Evolutionary conservation across 2,888 invertebrate species (phyloP).

Genomic region (Lottia gigantea): DNA sequence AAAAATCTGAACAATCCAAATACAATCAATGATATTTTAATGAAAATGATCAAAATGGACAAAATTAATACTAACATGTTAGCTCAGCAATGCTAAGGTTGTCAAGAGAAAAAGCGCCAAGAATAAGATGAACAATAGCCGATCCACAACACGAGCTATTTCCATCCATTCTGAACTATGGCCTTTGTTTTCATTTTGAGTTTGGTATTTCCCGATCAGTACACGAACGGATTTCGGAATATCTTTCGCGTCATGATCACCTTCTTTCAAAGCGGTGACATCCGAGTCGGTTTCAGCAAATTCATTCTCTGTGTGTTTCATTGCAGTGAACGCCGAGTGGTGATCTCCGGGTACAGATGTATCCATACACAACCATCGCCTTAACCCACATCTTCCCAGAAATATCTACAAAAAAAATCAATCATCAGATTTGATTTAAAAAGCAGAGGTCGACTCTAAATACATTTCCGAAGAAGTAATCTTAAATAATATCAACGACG

Average conservation of each 20-base stretch:
- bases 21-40: not conserved
- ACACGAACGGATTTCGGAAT: conserved; percentile 20
- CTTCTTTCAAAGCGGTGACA: conserved; percentile 25
- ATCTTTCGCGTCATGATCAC: conserved; percentile 21
- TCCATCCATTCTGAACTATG: conserved; percentile 25
- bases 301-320: conserved; percentile 21
- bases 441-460: too few relatives aligned
- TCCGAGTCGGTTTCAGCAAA: conserved; percentile 24
- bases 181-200: conserved; percentile 11
- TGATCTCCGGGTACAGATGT: conserved; percentile 14
- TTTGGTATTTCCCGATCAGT: conserved; percentile 18
- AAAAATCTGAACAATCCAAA: too few relatives aligned
- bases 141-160: conserved; percentile 24
- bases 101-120: conserved; percentile 23
- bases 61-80: not conserved
- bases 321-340: conserved; percentile 16
- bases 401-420: conserved; percentile 21
- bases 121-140: conserved; percentile 24
- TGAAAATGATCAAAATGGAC: not conserved
- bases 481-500: too few relatives aligned
- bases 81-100: conserved; percentile 22
- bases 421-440: not conserved
- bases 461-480: too few relatives aligned
- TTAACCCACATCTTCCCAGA: conserved; percentile 26
- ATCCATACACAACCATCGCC: conserved; percentile 30